phyloP scores from a whole-genome alignment of 2,888 invertebrate genomes.

The Sipha maydis region DNA sequence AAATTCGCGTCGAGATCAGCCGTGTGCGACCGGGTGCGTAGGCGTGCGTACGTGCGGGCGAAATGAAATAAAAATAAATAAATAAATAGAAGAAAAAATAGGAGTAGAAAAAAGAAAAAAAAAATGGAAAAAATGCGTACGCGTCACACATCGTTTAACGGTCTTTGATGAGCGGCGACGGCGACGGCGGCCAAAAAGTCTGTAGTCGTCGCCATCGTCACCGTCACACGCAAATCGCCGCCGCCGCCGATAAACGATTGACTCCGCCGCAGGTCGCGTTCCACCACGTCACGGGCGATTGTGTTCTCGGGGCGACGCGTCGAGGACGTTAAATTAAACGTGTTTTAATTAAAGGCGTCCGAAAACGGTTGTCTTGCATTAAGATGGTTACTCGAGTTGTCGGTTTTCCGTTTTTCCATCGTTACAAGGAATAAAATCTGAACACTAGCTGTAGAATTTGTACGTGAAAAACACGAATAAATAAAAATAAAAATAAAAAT shows the following conservation, averaged over 20 bases:
- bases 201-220: not conserved
- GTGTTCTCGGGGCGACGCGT: not conserved
- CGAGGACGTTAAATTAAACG: not conserved
- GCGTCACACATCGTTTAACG: conserved; percentile 62
- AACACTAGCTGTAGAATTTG: not conserved
- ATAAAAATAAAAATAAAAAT: too few species aligned
- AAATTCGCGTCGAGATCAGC: conserved; percentile 44
- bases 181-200: conserved; percentile 40
- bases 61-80: not conserved
- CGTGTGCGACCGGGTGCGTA: conserved; percentile 36
- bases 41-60: conserved; percentile 23
- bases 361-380: not conserved
- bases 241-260: conserved; percentile 51
- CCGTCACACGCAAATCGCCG: conserved; percentile 20
- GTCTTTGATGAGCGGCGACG: conserved; percentile 53
- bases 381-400: not conserved
- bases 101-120: not conserved
- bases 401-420: not conserved
- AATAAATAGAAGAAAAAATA: not conserved
- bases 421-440: too few species aligned
- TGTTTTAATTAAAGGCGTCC: conserved; percentile 12
- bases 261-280: not conserved
- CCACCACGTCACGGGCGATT: conserved; percentile 12
- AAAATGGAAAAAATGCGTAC: not conserved
- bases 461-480: too few species aligned